Percentiles rank a stretch among this genome's conserved stretches.
Evolutionary conservation across 1,140 invertebrate species (phyloP).

Genomic region (Bombus confusus): DNA sequence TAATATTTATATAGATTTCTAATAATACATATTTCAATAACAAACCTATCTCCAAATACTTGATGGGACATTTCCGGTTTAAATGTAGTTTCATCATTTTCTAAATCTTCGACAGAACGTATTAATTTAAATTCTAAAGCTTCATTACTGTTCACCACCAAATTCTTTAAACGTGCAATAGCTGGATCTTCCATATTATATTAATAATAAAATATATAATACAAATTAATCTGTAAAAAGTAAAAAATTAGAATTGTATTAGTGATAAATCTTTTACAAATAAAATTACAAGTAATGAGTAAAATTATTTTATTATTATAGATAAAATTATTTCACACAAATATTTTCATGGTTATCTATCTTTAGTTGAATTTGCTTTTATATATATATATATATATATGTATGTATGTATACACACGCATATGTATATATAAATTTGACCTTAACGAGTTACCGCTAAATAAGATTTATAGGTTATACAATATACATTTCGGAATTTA

Average conservation of each 20-base stretch:
- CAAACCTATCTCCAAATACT: slow-evolving; percentile 93
- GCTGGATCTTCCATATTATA: slow-evolving; percentile 78
- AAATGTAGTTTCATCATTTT: slow-evolving; percentile 88
- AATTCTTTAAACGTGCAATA: slow-evolving; percentile 83
- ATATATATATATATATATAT: background rate
- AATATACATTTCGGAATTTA: background rate
- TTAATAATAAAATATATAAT: slow-evolving; percentile 29
- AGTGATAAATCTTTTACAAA: background rate
- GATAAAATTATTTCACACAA: background rate
- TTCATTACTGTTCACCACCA: slow-evolving; percentile 88
- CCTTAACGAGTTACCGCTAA: background rate
- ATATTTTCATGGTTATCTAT: background rate
- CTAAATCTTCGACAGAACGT: slow-evolving; percentile 86
- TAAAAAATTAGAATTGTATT: background rate
- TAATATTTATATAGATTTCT: background rate
- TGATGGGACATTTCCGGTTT: slow-evolving; percentile 96
- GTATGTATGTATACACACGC: rapidly evolving
- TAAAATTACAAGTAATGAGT: background rate
- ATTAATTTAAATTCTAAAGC: slow-evolving; percentile 91
- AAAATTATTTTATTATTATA: background rate
- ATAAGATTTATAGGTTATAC: slow-evolving; percentile 36
- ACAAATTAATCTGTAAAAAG: background rate
- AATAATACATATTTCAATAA: slow-evolving; percentile 34
- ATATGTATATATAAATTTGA: slow-evolving; percentile 10
- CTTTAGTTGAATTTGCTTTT: background rate